Base-by-base conservation (phyloP, 2,888 invertebrate species). In the Yponomeuta malinellus region DNA sequence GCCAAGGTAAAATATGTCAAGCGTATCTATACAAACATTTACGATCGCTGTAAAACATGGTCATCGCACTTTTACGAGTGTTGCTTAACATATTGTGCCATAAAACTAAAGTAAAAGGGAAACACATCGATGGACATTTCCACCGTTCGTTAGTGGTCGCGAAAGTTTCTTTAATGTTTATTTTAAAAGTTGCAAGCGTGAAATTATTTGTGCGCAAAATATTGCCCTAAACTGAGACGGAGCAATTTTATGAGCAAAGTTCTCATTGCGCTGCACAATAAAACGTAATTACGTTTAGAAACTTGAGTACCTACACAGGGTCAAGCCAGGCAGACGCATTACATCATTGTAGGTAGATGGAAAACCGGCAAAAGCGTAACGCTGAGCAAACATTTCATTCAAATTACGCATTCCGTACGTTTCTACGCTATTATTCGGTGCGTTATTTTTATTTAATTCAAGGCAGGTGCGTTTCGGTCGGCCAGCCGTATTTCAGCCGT, bases 371-470 rank as follows among this genome's bases (percentile, higher is more conserved):
- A 59, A 59, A 59, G 15, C 3, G 52, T 59, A 15, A 59, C 52
- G 52, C 52, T 29, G 10, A 23, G 64, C 64, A 29, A 64, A 63
- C 70, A 70, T 33, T 33, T 63, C 37, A 63, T n/a, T 31, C n/a
- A 70, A 63, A 70, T 65, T 65, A 12, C 48, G 31, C 33, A 65
- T 80, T 83, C 80, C 79, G 80, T 81, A 82, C 85, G 83, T 86
- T 88, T 85, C 83, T 81, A 76, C 79, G 83, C 78, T 80, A 81
- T 72, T 67, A 69, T 81, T 84, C 81, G 78, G 75, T 75, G 81
- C 82, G 83, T 86, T 92, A 92, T 92, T 92, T 91, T 89, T 90
- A 90, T 91, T 90, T 90, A 90, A 91, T 90, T 89, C 89, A 83
- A 87, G 86, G 82, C 90, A 88, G 89, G 88, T 88, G 86, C 81